phyloP scores from a whole-genome alignment of 2,797 vertebrate species.

The Anguilla pacifica region DNA sequence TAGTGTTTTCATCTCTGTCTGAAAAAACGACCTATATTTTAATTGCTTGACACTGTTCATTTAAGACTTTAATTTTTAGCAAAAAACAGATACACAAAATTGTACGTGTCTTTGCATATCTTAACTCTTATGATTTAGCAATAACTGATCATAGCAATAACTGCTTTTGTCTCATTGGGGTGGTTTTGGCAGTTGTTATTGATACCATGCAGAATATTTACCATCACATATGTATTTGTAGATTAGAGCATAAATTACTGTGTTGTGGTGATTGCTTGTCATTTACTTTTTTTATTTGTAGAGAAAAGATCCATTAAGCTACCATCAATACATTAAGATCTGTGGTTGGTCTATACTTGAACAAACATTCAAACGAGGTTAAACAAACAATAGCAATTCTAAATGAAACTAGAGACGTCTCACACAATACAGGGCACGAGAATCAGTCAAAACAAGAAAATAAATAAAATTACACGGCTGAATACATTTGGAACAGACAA shows the following conservation, averaged over 20 bases:
- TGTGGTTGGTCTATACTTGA: background rate
- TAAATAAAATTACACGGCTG: conserved; percentile 46
- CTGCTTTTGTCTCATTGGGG: conserved; percentile 46
- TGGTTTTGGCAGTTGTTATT: conserved; percentile 53
- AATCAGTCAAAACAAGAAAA: background rate
- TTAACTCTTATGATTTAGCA: conserved; percentile 52
- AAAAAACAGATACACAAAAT: conserved; percentile 21
- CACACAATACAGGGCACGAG: background rate
- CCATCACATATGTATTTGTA: background rate
- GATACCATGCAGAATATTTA: background rate
- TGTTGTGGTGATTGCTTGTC: conserved; percentile 9
- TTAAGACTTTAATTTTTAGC: conserved; percentile 19
- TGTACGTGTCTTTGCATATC: background rate
- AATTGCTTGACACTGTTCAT: conserved; percentile 22
- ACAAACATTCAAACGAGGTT: background rate
- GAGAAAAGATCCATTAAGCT: conserved; percentile 1
- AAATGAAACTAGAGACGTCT: background rate
- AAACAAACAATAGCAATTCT: background rate
- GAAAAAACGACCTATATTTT: background rate
- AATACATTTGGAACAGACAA: conserved; percentile 39
- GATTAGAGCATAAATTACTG: conserved; percentile 25
- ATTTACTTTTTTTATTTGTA: background rate
- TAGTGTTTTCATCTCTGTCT: background rate
- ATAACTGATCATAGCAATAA: conserved; percentile 55
- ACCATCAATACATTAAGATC: background rate